These are phyloP conservation scores for Ochotona princeps DNA, from an alignment of 2,113 vertebrate species.

Conservation along the genomic window DNA sequence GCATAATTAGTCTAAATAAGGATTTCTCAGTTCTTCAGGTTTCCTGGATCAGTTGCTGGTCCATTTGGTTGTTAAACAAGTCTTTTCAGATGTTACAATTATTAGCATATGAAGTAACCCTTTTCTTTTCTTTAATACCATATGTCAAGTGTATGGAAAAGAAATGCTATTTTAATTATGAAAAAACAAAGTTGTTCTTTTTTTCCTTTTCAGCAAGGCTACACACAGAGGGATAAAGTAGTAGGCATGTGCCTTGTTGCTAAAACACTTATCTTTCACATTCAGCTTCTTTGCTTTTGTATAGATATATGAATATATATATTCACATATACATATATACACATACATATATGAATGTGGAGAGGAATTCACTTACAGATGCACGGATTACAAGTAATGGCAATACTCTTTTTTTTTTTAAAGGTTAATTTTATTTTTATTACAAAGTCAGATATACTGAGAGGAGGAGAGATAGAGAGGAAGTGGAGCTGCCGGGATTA, in stretches of 20 bases:
- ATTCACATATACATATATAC: too few species aligned
- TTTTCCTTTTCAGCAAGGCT: not conserved
- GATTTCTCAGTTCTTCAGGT: conserved; percentile 59
- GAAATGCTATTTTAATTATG: conserved; percentile 62
- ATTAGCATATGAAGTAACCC: not conserved
- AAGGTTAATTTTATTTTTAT: too few species aligned
- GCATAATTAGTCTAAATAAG: conserved; percentile 10
- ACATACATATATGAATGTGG: not conserved
- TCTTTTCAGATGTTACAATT: not conserved
- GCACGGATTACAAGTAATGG: not conserved
- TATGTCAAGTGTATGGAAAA: conserved; percentile 16
- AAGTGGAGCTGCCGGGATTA: too few species aligned
- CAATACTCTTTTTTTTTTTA: not conserved
- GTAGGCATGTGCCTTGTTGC: conserved; percentile 1
- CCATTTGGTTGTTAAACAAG: conserved; percentile 16
- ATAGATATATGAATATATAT: too few species aligned
- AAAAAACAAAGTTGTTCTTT: conserved; percentile 36
- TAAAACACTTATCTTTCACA: conserved; percentile 28
- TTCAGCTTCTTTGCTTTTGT: conserved; percentile 16
- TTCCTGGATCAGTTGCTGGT: not conserved
- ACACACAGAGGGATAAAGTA: not conserved
- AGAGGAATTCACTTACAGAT: not conserved
- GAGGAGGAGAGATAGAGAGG: too few species aligned
- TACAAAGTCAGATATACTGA: too few species aligned
- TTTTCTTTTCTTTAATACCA: not conserved